Evolutionary conservation across 2,888 invertebrate genomes (phyloP).

Genomic region (Macrosiphum euphorbiae): DNA sequence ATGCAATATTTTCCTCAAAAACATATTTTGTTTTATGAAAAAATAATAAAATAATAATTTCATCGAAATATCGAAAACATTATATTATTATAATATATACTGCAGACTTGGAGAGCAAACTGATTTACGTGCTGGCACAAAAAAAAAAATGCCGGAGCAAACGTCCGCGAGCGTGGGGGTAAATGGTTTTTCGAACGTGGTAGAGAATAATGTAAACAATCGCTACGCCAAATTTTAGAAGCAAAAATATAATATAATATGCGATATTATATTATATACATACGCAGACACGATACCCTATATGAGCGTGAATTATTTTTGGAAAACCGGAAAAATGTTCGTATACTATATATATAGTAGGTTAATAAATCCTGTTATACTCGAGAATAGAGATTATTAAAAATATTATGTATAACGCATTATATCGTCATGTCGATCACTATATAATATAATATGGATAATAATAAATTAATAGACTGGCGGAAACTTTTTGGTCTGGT

Average conservation of each 20-base stretch:
- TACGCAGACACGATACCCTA: not conserved
- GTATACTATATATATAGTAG: not conserved
- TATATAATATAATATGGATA: not conserved
- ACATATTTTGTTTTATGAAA: not conserved
- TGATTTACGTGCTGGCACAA: not conserved
- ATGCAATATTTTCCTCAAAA: not conserved
- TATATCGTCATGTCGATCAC: not conserved
- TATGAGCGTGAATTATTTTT: not conserved
- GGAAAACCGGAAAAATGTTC: not conserved
- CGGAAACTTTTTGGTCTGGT: not conserved
- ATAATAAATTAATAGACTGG: not conserved
- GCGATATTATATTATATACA: not conserved
- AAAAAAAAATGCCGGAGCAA: not conserved
- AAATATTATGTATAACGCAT: not conserved
- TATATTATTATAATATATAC: not conserved
- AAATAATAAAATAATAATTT: not conserved
- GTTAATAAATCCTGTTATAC: not conserved
- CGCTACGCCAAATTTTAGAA: not conserved
- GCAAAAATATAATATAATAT: not conserved
- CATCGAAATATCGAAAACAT: not conserved
- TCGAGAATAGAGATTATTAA: not conserved
- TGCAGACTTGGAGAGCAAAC: not conserved
- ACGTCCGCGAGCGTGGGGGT: not conserved
- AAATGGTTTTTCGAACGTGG: not conserved
- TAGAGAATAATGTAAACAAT: conserved; percentile 5